phyloP scores from a whole-genome alignment of 2,797 vertebrate genomes.

The Holocentrus rufus region DNA sequence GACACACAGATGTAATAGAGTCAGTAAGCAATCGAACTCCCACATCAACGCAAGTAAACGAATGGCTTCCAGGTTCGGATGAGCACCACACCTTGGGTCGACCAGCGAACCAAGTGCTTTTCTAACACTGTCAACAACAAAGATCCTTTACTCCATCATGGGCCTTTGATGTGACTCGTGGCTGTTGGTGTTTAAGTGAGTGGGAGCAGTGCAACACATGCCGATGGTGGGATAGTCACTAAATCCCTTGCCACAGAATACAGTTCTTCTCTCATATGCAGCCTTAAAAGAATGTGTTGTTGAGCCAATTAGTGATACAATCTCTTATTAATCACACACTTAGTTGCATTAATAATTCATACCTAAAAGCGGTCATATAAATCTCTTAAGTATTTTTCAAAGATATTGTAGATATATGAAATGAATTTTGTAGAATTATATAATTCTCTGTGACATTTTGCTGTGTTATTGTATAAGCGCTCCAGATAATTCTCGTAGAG shows the following conservation, averaged over 20 bases:
- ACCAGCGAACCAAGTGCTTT: constrained; percentile 52
- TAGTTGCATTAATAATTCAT: constrained; percentile 76
- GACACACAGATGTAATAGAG: constrained; percentile 42
- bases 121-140: constrained; percentile 49
- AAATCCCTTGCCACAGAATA: constrained; percentile 47
- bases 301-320: constrained; percentile 71
- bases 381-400: constrained; percentile 55
- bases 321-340: constrained; percentile 79
- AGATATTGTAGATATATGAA: constrained; percentile 58
- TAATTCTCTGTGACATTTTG: constrained; percentile 54
- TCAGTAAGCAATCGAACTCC: constrained; percentile 50
- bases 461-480: constrained; percentile 49
- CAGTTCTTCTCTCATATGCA: constrained; percentile 59
- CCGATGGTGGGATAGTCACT: constrained; percentile 37
- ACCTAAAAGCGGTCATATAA: constrained; percentile 56
- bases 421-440: constrained; percentile 35
- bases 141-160: constrained; percentile 53
- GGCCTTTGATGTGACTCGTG: constrained; percentile 53
- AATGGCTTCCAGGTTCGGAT: constrained; percentile 41
- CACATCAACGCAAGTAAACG: constrained; percentile 58
- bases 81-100: constrained; percentile 40
- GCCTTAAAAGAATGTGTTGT: constrained; percentile 68
- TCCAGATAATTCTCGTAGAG: constrained; percentile 40
- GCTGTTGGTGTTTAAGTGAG: constrained; percentile 37
- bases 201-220: constrained; percentile 29